Evolutionary conservation across 2,797 vertebrate species (phyloP), one percentile per base, ranked within the genome.

Genomic region (Enteromius thamalakanensis): DNA sequence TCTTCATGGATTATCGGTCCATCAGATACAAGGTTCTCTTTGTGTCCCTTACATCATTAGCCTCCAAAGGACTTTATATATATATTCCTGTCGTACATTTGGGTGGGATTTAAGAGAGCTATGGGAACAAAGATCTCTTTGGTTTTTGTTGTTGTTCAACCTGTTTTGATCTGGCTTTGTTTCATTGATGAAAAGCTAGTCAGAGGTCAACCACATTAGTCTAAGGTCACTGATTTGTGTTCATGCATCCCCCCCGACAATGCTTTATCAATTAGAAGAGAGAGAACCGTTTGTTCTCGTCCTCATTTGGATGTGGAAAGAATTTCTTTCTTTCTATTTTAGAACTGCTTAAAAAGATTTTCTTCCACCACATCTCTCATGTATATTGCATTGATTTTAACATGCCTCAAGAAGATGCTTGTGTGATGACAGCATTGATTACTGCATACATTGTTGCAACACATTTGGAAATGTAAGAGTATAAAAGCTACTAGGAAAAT

Each of bases 1-100:
- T 65, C 60, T 85, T 84, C 81, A 84, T 77, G 72, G 71, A 80
- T 80, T 23, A 71, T 51, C 45, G 71, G 78, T 62, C 19, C 15
- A 8, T 29, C 53, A 76, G 67, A 79, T 65, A 81, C 51, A 62
- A 82, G 84, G 77, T 42, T 34, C 49, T 8, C 45, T 32, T 80
- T 62, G 37, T 14, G 64, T 83, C 55, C 40, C 4, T 17, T 58
- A 45, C 51, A 58, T 75, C 75, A 84, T 88, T 81, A 84, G 78
- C 55, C 76, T 79, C 51, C 51, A 40, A 14, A 76, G 51, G 65
- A 65, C 85, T 77, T 81, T 42, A 34, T 34, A 34, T 84, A 67
- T 78, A 29, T 82, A 81, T 80, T 81, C 70, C 21, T 51, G 2
- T 3, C 0, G 14, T 51, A 8, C 0, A 14, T 78, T 42, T 21